Conservation (phyloP, 2,888 invertebrate species). For the Lasioglossum marginatum region DNA sequence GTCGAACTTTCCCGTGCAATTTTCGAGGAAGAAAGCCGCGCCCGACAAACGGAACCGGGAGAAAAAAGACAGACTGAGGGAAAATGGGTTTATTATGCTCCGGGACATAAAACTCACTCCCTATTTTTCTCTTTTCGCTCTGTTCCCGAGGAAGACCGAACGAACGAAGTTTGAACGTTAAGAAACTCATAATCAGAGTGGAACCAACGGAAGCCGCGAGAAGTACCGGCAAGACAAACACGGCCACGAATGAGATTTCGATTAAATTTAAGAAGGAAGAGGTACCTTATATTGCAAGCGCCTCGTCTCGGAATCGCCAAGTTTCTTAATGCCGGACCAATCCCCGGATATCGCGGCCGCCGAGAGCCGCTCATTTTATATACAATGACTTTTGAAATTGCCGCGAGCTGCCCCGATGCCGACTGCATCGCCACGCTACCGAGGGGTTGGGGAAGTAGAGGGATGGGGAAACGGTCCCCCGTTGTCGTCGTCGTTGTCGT, state of each 20-base stretch:
- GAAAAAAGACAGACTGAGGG: conserved; percentile 23
- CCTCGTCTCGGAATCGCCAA: conserved; percentile 50
- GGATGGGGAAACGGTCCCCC: neutral
- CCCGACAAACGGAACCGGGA: conserved; percentile 6
- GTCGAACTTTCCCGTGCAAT: conserved; percentile 51
- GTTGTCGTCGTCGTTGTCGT: neutral
- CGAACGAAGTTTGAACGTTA: conserved; percentile 71
- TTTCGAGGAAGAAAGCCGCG: conserved; percentile 24
- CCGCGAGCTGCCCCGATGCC: neutral
- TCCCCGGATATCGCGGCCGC: neutral
- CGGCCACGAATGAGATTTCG: conserved; percentile 68
- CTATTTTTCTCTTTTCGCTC: neutral
- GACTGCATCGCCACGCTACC: neutral
- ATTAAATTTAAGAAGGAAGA: conserved; percentile 66
- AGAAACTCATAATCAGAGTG: conserved; percentile 73
- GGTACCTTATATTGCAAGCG: conserved; percentile 45
- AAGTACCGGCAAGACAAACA: conserved; percentile 69
- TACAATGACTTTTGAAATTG: conserved; percentile 53
- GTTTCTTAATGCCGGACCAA: conserved; percentile 58
- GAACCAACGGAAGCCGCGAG: conserved; percentile 61
- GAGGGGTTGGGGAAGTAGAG: neutral
- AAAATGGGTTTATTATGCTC: conserved; percentile 71
- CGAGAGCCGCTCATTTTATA: conserved; percentile 44
- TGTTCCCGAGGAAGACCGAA: conserved; percentile 22
- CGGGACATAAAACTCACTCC: conserved; percentile 59